Evolutionary conservation across 2,113 vertebrate genomes (phyloP).

Genomic region (Pardalotus punctatus): DNA sequence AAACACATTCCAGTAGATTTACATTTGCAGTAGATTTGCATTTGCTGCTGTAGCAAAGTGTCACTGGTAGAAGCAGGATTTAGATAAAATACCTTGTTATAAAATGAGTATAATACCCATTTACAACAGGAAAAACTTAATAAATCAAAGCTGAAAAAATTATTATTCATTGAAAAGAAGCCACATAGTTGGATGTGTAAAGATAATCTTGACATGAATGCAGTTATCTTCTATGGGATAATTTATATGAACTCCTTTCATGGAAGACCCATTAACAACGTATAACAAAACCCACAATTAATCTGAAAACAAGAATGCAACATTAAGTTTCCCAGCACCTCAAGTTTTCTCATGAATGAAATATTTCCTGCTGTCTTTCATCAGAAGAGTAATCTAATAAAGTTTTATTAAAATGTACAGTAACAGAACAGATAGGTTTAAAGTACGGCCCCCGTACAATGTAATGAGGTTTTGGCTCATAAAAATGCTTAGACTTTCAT

Average conservation of each 20-base stretch:
- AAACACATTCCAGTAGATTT: conserved; percentile 32
- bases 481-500: conserved; percentile 60
- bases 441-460: conserved; percentile 36
- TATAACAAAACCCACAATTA: conserved; percentile 34
- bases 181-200: background rate
- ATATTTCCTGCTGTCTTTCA: conserved; percentile 39
- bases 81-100: conserved; percentile 14
- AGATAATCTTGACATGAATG: conserved; percentile 8
- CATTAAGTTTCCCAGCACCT: conserved; percentile 19
- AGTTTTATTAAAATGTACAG: conserved; percentile 70
- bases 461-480: conserved; percentile 60
- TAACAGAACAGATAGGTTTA: conserved; percentile 54
- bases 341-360: conserved; percentile 59
- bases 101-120: background rate
- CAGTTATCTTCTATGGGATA: background rate
- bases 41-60: background rate
- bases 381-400: conserved; percentile 64
- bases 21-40: background rate
- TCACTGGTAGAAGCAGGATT: conserved; percentile 7
- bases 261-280: background rate
- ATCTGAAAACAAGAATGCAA: conserved; percentile 56
- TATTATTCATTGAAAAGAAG: background rate
- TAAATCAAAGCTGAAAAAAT: background rate
- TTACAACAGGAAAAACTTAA: conserved; percentile 15
- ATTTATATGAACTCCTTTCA: conserved; percentile 16